Conservation (phyloP, 2,113 vertebrate species). For the Thunnus thynnus region DNA sequence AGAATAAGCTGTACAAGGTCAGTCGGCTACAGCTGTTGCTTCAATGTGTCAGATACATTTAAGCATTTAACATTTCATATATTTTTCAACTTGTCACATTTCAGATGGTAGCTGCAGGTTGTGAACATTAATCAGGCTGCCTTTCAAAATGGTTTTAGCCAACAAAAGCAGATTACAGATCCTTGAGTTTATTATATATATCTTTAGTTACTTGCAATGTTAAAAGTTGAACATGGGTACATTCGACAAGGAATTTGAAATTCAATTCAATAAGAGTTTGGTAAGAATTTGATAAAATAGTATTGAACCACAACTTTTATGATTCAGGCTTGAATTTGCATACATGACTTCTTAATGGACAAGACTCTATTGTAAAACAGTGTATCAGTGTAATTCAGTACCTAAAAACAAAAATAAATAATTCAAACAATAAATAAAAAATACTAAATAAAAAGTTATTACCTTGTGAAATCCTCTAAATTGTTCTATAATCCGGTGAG, state of each 20-base stretch:
- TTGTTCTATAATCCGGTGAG: neutral
- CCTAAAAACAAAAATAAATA: neutral
- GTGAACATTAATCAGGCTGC: constrained; percentile 24
- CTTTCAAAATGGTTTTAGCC: constrained; percentile 3
- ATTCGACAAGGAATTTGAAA: neutral
- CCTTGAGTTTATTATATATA: neutral
- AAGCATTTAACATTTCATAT: neutral
- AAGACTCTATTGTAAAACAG: neutral
- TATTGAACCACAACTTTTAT: neutral
- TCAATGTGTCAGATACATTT: constrained; percentile 29
- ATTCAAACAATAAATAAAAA: neutral
- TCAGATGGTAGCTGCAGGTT: constrained; percentile 18
- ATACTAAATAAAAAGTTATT: neutral
- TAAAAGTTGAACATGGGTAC: neutral
- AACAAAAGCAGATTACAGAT: constrained; percentile 1
- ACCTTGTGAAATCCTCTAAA: neutral
- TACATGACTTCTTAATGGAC: neutral
- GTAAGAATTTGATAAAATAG: neutral
- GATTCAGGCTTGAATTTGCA: neutral
- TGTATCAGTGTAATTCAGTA: neutral
- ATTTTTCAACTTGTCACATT: constrained; percentile 6
- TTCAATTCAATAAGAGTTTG: too few relatives aligned
- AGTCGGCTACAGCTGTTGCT: neutral
- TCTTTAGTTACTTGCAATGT: neutral
- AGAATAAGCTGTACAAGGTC: neutral